Conservation (phyloP, 92 coral and sea anemone species). For the Phenganax subtilis region DNA sequence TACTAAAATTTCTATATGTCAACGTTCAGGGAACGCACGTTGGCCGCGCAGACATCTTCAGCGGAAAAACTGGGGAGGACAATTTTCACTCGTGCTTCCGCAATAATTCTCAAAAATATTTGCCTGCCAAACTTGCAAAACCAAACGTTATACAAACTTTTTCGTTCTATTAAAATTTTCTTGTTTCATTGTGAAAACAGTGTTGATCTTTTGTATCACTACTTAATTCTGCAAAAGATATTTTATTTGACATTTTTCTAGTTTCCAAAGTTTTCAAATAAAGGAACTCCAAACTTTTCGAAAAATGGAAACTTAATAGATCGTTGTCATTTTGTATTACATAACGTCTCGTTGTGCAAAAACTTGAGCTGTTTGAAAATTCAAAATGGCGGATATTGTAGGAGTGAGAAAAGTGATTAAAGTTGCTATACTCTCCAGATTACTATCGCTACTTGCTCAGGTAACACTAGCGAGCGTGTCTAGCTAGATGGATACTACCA, state of each 20-base stretch:
- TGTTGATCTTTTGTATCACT: too few relatives aligned
- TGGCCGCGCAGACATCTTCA: constrained; percentile 9
- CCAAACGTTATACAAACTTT: too few relatives aligned
- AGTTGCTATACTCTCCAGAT: constrained; percentile 30
- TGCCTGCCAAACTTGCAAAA: too few relatives aligned
- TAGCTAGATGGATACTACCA: too few relatives aligned
- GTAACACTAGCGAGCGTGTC: neutral
- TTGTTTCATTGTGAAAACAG: too few relatives aligned
- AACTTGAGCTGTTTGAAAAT: neutral
- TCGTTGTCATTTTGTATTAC: constrained; percentile 18
- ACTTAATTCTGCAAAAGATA: neutral
- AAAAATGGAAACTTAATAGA: neutral
- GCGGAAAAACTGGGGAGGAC: constrained; percentile 12
- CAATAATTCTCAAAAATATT: neutral
- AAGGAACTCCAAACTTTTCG: neutral
- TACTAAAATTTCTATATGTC: neutral
- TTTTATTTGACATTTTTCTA: neutral
- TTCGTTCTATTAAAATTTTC: too few relatives aligned
- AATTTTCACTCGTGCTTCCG: neutral
- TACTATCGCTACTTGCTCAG: constrained; percentile 10
- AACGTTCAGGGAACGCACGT: constrained; percentile 1
- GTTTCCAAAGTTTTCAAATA: neutral
- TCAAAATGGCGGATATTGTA: constrained; percentile 10
- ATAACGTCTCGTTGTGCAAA: neutral
- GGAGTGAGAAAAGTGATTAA: constrained; percentile 6